Conservation (phyloP, 1,140 invertebrate genomes). For the Chironomus striatipennis region DNA sequence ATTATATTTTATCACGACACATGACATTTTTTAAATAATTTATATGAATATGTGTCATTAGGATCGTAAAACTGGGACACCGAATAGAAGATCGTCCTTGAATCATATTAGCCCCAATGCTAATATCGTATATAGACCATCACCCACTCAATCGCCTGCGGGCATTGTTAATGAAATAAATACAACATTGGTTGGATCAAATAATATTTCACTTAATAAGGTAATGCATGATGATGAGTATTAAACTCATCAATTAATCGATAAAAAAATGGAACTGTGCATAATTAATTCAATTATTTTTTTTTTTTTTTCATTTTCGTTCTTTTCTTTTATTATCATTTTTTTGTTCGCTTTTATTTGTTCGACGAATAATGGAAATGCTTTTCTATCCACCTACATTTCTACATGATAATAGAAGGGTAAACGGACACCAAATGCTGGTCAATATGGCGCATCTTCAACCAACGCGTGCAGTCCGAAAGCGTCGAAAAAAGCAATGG, state of each 20-base stretch:
- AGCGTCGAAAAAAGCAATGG: constrained; percentile 37
- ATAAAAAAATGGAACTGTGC: background rate
- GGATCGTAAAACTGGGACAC: constrained; percentile 41
- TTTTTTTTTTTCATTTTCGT: background rate
- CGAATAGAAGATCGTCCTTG: constrained; percentile 39
- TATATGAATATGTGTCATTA: constrained; percentile 24
- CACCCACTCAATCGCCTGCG: constrained; percentile 40
- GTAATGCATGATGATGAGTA: constrained; percentile 27
- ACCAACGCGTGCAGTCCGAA: constrained; percentile 37
- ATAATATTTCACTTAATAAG: constrained; percentile 41
- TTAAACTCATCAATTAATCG: too few species aligned
- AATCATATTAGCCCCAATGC: constrained; percentile 39
- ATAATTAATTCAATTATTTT: background rate
- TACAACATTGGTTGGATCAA: constrained; percentile 39
- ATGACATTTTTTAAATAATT: background rate
- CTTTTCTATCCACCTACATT: background rate
- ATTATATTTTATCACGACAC: background rate
- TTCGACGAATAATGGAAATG: background rate
- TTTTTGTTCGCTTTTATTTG: too few species aligned
- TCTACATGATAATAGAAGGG: constrained; percentile 18
- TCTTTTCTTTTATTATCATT: too few species aligned
- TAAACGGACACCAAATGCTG: constrained; percentile 32
- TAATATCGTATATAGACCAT: constrained; percentile 39
- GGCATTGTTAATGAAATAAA: constrained; percentile 40
- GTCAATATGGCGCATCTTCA: constrained; percentile 26